Evolutionary conservation across 2,888 invertebrate genomes (phyloP).

Genomic region (Drosophila nigricruria): DNA sequence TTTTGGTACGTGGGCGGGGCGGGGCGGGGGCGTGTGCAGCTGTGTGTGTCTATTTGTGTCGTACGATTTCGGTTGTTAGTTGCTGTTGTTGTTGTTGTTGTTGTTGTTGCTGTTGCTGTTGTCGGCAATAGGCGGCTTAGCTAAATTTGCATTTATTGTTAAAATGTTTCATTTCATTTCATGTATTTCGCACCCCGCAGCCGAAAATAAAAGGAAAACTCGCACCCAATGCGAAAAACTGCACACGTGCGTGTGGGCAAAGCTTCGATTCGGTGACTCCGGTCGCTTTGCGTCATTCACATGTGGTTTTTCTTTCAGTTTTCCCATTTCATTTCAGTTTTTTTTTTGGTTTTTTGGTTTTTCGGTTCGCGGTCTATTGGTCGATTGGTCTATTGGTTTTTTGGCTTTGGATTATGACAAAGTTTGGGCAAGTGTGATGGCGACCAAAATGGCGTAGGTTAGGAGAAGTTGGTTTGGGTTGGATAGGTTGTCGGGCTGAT

Average conservation of each 20-base stretch:
- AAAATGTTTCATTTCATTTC: slow-evolving; percentile 77
- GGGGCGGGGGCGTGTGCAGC: slow-evolving; percentile 33
- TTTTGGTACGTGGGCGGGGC: slow-evolving; percentile 19
- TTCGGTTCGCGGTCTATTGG: slow-evolving; percentile 59
- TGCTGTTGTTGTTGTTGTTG: slow-evolving; percentile 15
- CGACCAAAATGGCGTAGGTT: slow-evolving; percentile 23
- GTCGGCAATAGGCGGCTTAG: slow-evolving; percentile 72
- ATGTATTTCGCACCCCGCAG: slow-evolving; percentile 58
- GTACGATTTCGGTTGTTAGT: slow-evolving; percentile 44
- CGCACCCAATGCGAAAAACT: slow-evolving; percentile 46
- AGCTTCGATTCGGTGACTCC: slow-evolving; percentile 41
- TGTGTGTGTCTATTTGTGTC: slow-evolving; percentile 69
- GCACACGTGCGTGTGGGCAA: slow-evolving; percentile 54
- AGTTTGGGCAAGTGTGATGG: slow-evolving; percentile 54
- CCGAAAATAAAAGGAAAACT: slow-evolving; percentile 27
- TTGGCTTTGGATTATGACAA: slow-evolving; percentile 77
- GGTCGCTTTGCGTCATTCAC: slow-evolving; percentile 27
- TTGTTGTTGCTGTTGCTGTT: slow-evolving; percentile 46
- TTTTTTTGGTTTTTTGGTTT: slow-evolving; percentile 5
- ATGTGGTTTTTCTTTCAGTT: slow-evolving; percentile 40
- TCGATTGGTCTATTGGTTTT: slow-evolving; percentile 75
- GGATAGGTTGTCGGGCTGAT: too few relatives aligned
- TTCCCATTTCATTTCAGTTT: background rate
- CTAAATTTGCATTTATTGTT: slow-evolving; percentile 78
- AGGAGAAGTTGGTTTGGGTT: background rate